Percentiles rank a stretch among this genome's conserved stretches.
phyloP scores from a whole-genome alignment of 2,888 invertebrate species.

The Amblyjoppa proteus region DNA sequence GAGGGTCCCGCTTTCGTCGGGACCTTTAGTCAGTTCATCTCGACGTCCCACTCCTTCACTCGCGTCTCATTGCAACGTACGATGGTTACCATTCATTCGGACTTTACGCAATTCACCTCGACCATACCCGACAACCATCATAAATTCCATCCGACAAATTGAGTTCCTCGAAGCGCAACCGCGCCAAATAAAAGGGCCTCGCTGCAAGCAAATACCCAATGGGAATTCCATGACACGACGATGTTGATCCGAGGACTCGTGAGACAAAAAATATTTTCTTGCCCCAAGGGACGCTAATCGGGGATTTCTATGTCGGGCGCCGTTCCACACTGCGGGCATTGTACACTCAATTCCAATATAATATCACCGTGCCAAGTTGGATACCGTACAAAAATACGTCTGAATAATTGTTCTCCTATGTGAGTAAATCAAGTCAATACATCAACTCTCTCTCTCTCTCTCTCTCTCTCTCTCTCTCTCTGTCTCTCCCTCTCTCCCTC shows the following conservation, averaged over 20 bases:
- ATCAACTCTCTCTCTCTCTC: background rate
- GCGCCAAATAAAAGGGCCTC: too few species aligned
- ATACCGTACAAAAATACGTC: background rate
- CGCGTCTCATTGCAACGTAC: too few species aligned
- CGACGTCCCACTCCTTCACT: too few species aligned
- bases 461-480: background rate
- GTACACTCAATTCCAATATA: background rate
- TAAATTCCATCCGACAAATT: too few species aligned
- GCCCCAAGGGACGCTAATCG: background rate
- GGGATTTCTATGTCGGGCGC: background rate
- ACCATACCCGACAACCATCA: too few species aligned
- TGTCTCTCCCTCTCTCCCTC: background rate
- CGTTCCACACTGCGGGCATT: background rate
- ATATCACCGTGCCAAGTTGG: background rate
- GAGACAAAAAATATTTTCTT: background rate
- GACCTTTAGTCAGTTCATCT: too few species aligned
- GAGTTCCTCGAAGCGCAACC: too few species aligned
- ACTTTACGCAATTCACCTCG: too few species aligned
- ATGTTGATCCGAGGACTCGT: background rate
- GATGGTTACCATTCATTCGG: too few species aligned
- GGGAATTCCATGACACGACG: background rate
- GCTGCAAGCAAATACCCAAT: too few species aligned
- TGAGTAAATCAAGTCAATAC: too few species aligned
- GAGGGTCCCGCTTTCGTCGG: too few species aligned
- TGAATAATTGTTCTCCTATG: background rate